These are phyloP conservation scores for Blennius ocellaris DNA, from an alignment of 2,113 vertebrate species.

Conservation along the genomic window DNA sequence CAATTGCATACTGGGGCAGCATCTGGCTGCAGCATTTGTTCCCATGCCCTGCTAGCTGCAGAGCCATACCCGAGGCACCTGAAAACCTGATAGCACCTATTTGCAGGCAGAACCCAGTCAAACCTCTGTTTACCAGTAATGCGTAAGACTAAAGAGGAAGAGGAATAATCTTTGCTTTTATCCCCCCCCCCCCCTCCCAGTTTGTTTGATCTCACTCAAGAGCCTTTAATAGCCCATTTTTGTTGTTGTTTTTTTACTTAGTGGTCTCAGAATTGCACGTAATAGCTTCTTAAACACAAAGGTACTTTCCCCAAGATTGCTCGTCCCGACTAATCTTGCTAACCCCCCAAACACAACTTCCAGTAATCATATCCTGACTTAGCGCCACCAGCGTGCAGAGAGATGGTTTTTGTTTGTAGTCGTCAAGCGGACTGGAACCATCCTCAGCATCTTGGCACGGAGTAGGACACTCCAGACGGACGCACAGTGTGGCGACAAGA, in stretches of 20 bases:
- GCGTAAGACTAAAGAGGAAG: not conserved
- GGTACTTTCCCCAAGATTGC: conserved; percentile 36
- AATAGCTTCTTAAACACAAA: conserved; percentile 42
- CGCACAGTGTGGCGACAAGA: conserved; percentile 76
- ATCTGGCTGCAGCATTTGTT: conserved; percentile 71
- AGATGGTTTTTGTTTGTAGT: conserved; percentile 36
- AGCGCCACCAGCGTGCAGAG: not conserved
- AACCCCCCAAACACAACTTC: not conserved
- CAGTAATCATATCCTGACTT: conserved; percentile 24
- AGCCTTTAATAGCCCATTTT: conserved; percentile 29
- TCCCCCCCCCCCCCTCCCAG: not conserved
- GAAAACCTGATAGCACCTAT: conserved; percentile 38
- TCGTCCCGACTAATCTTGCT: conserved; percentile 2
- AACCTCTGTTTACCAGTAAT: conserved; percentile 24
- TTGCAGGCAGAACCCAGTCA: not conserved
- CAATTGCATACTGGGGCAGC: conserved; percentile 74
- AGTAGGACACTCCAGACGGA: conserved; percentile 75
- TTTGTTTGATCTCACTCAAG: conserved; percentile 30
- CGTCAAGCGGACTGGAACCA: conserved; percentile 44
- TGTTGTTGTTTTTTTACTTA: conserved; percentile 35
- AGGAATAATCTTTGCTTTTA: conserved; percentile 1
- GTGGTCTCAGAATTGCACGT: conserved; percentile 22
- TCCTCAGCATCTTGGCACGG: conserved; percentile 67
- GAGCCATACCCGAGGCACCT: conserved; percentile 32
- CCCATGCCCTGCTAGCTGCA: conserved; percentile 47